These are phyloP conservation scores for Dysdera silvatica DNA, from an alignment of 1,140 invertebrate genomes.

Conservation along the genomic window DNA sequence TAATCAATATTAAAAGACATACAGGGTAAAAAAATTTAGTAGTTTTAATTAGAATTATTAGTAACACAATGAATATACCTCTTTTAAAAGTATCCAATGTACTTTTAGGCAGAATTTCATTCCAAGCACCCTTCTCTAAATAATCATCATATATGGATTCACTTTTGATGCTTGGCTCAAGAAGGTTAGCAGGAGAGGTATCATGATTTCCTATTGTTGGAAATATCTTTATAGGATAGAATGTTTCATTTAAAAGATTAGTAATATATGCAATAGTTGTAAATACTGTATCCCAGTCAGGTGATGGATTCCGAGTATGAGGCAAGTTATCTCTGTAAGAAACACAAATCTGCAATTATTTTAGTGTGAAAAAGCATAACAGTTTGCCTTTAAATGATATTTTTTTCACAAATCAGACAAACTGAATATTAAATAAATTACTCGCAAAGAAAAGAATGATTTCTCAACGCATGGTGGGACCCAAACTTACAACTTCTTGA, in stretches of 20 bases:
- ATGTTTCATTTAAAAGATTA: constrained; percentile 35
- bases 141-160: constrained; percentile 39
- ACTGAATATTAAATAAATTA: no score
- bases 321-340: constrained; percentile 43
- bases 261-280: constrained; percentile 39
- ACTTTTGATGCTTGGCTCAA: not conserved
- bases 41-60: not conserved
- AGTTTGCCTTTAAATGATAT: no score
- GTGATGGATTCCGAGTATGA: constrained; percentile 37
- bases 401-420: no score
- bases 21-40: not conserved
- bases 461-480: no score
- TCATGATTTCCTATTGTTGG: constrained; percentile 48
- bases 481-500: no score
- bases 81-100: constrained; percentile 4
- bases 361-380: no score
- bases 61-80: not conserved
- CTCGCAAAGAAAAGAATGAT: no score
- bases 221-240: constrained; percentile 40
- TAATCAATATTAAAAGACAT: not conserved
- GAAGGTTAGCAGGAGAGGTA: constrained; percentile 33
- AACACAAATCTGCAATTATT: no score
- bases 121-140: constrained; percentile 38
- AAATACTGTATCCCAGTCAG: constrained; percentile 37
- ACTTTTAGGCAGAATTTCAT: constrained; percentile 31